Evolutionary conservation across 2,797 vertebrate genomes (phyloP).

Genomic region (Microctenopoma stevenorrisi): DNA sequence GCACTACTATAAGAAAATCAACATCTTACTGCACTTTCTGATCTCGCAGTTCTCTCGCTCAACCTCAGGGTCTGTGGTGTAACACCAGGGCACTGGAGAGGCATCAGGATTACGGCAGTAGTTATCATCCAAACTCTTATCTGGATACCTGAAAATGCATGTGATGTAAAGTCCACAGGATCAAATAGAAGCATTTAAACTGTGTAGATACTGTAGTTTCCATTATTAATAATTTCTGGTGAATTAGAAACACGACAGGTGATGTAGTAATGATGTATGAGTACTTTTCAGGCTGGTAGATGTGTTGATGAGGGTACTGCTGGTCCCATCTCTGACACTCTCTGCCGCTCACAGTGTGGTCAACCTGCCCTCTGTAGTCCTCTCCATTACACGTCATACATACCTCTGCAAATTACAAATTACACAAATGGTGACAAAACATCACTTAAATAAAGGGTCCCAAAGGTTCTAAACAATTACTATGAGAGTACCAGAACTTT

Average conservation of each 20-base stretch:
- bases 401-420: constrained; percentile 73
- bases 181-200: neutral
- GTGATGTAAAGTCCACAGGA: neutral
- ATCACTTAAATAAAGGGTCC: neutral
- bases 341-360: constrained; percentile 86
- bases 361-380: constrained; percentile 91
- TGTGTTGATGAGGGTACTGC: constrained; percentile 92
- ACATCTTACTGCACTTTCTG: constrained; percentile 88
- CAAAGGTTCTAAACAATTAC: constrained; percentile 6
- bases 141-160: constrained; percentile 84
- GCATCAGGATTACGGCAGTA: constrained; percentile 97
- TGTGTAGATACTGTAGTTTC: neutral
- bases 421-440: constrained; percentile 7
- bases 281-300: constrained; percentile 94
- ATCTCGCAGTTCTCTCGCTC: constrained; percentile 91
- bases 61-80: constrained; percentile 86
- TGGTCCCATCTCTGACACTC: constrained; percentile 98
- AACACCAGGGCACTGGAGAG: constrained; percentile 95
- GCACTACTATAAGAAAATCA: neutral
- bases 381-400: constrained; percentile 95
- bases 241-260: neutral
- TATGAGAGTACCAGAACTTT: neutral
- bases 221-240: neutral
- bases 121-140: constrained; percentile 95
- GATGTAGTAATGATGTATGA: neutral